Evolutionary conservation across 2,888 invertebrate species (phyloP).

Genomic region (Horisme vitalbata): DNA sequence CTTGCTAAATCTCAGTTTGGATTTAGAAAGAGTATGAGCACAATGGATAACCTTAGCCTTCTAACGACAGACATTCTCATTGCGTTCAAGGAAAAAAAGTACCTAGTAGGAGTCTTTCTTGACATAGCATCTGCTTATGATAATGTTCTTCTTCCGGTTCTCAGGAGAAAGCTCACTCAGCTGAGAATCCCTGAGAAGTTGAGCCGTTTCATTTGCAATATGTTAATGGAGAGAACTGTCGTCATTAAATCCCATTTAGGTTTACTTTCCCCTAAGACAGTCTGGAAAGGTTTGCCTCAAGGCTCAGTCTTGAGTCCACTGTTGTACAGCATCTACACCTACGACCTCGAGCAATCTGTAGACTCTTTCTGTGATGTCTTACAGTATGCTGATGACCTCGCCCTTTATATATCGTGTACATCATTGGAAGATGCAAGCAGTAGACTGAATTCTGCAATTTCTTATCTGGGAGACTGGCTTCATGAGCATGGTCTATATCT

Average conservation of each 20-base stretch:
- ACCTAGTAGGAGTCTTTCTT: conserved; percentile 31
- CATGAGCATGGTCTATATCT: too few species aligned
- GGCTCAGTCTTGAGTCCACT: conserved; percentile 33
- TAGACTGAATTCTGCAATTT: too few species aligned
- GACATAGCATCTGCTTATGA: conserved; percentile 26
- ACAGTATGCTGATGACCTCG: conserved; percentile 38
- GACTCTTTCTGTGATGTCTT: conserved; percentile 21
- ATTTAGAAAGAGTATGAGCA: conserved; percentile 36
- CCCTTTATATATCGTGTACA: too few species aligned
- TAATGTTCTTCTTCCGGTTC: background rate
- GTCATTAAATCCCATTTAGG: conserved; percentile 6
- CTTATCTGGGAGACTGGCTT: too few species aligned
- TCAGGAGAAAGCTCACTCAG: too few species aligned
- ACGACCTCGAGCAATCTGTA: conserved; percentile 21
- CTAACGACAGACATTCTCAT: conserved; percentile 30
- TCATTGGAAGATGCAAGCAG: too few species aligned
- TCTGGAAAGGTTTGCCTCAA: conserved; percentile 37
- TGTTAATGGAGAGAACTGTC: conserved; percentile 21
- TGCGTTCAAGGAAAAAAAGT: conserved; percentile 24
- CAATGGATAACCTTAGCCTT: conserved; percentile 37
- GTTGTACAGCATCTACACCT: conserved; percentile 31
- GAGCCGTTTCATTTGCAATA: conserved; percentile 14
- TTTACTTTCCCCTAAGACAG: conserved; percentile 5
- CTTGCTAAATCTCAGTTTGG: conserved; percentile 32
- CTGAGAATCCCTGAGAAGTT: conserved; percentile 23